Evolutionary conservation across 2,113 vertebrate species (phyloP).

Genomic region (Odocoileus hemionus): DNA sequence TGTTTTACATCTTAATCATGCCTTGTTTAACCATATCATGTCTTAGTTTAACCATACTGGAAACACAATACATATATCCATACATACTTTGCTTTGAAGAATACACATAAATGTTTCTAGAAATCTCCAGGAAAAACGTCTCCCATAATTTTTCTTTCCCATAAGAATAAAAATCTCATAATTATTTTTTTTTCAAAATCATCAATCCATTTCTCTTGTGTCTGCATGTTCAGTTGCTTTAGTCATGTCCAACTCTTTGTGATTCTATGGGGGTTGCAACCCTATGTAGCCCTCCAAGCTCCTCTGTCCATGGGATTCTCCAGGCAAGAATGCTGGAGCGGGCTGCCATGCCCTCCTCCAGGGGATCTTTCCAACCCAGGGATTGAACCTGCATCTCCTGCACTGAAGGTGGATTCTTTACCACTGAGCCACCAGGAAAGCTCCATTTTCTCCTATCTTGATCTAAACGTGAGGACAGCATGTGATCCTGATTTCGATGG

Average conservation of each 20-base stretch:
- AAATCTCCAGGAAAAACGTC: neutral
- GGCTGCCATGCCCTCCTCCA: neutral
- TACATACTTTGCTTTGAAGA: neutral
- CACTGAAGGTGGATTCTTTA: neutral
- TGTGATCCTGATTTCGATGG: neutral
- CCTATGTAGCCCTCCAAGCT: neutral
- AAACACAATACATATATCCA: neutral
- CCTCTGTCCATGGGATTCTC: neutral
- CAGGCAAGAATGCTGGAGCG: neutral
- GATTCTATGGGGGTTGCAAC: neutral
- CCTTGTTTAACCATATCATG: neutral
- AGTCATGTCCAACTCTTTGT: neutral
- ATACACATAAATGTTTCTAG: neutral
- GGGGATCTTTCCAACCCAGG: neutral
- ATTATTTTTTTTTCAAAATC: neutral
- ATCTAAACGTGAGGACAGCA: neutral
- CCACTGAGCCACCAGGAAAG: neutral
- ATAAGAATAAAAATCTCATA: neutral
- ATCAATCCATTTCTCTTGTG: neutral
- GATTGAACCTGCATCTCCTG: neutral
- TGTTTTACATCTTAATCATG: neutral
- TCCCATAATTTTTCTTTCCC: neutral
- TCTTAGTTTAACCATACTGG: neutral
- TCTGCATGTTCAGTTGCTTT: neutral
- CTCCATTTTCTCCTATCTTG: neutral